Conservation (phyloP, 2,113 vertebrate genomes). For the Silurus meridionalis region DNA sequence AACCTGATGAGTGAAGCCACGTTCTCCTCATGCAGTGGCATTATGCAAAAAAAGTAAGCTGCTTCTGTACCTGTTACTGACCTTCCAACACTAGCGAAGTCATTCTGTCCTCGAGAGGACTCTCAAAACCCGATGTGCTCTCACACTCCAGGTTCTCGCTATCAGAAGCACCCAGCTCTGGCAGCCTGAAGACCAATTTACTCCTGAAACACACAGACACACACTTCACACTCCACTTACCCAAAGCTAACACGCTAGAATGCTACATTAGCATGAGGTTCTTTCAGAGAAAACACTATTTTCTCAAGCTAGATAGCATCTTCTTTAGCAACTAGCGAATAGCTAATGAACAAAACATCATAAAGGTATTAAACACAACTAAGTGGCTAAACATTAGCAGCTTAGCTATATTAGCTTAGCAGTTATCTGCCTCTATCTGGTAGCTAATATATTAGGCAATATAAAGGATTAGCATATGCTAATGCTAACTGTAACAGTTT, state of each 20-base stretch:
- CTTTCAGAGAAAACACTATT: no score
- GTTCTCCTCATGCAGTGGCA: not conserved
- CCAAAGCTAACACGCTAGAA: not conserved
- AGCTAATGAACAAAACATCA: not conserved
- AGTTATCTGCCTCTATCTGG: not conserved
- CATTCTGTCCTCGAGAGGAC: slow-evolving; percentile 76
- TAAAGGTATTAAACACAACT: not conserved
- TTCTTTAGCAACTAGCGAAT: not conserved
- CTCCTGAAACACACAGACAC: slow-evolving; percentile 69
- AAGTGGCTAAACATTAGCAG: not conserved
- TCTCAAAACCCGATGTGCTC: slow-evolving; percentile 84
- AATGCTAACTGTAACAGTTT: not conserved
- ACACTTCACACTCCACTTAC: not conserved
- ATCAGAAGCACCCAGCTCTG: slow-evolving; percentile 86
- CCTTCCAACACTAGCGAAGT: slow-evolving; percentile 77
- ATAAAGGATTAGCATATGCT: not conserved
- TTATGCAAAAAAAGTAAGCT: not conserved
- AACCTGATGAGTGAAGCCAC: not conserved
- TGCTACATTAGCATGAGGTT: not conserved
- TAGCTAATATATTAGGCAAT: not conserved
- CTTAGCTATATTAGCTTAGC: not conserved
- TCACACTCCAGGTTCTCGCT: slow-evolving; percentile 84
- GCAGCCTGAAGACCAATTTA: slow-evolving; percentile 84
- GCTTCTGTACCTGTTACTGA: slow-evolving; percentile 82
- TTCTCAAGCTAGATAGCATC: no score